Conservation (phyloP, 2,113 vertebrate genomes). For the Leuciscus idus region DNA sequence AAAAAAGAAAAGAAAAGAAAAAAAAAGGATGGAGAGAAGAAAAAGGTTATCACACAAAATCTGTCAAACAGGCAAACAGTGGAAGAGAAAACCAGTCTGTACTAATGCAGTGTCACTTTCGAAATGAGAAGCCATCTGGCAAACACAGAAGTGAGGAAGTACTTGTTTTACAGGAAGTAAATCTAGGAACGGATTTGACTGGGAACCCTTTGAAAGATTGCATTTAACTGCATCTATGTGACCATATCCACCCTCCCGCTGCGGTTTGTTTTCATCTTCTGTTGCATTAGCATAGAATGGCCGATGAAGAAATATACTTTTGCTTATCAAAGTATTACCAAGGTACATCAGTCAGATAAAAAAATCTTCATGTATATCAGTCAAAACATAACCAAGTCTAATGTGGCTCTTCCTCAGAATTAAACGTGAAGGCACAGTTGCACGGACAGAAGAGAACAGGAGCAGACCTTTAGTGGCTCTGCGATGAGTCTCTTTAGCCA, state of each 20-base stretch:
- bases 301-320: constrained; percentile 56
- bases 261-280: constrained; percentile 48
- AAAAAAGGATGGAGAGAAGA: constrained; percentile 81
- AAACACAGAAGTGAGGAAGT: constrained; percentile 42
- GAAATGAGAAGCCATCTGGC: constrained; percentile 53
- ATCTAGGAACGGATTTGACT: constrained; percentile 56
- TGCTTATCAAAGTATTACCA: constrained; percentile 28
- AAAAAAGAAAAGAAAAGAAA: not conserved
- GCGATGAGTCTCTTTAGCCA: constrained; percentile 92
- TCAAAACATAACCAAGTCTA: constrained; percentile 34
- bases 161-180: constrained; percentile 51
- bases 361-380: constrained; percentile 5
- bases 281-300: constrained; percentile 77
- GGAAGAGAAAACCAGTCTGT: constrained; percentile 70
- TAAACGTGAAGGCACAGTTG: constrained; percentile 60
- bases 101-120: constrained; percentile 71
- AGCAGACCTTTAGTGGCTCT: constrained; percentile 97
- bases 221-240: constrained; percentile 19
- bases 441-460: constrained; percentile 61
- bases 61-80: constrained; percentile 69
- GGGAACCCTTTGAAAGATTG: constrained; percentile 39
- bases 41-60: constrained; percentile 74
- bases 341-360: constrained; percentile 24
- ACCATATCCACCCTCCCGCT: constrained; percentile 49
- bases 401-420: constrained; percentile 57